Conservation (phyloP, 2,888 invertebrate species). For the Caenorhabditis sp. region DNA sequence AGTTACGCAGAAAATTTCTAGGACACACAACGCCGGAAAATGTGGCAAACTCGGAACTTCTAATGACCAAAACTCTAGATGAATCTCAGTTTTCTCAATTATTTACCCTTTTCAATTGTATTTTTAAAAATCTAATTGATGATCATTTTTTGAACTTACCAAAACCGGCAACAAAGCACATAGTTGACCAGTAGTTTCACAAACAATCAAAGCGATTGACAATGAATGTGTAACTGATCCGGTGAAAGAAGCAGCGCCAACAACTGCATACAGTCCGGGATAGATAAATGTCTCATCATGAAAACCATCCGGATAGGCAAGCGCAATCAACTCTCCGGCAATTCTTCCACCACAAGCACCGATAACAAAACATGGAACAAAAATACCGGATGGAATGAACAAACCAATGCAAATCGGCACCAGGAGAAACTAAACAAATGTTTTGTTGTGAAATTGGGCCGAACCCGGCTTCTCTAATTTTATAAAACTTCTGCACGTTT, state of each 20-base stretch:
- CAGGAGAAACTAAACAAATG: slow-evolving; percentile 42
- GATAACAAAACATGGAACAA: slow-evolving; percentile 91
- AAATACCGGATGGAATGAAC: slow-evolving; percentile 78
- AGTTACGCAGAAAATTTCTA: too few species aligned
- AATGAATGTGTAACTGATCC: slow-evolving; percentile 97
- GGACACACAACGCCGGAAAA: too few species aligned
- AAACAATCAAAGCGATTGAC: slow-evolving; percentile 94
- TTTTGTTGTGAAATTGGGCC: too few species aligned
- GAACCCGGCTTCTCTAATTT: too few species aligned
- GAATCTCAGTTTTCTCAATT: background rate
- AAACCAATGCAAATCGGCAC: slow-evolving; percentile 58
- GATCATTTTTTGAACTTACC: too few species aligned
- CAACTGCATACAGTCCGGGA: slow-evolving; percentile 92
- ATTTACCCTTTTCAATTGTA: too few species aligned
- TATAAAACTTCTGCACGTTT: too few species aligned
- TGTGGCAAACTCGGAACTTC: too few species aligned
- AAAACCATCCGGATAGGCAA: slow-evolving; percentile 89
- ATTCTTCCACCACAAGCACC: slow-evolving; percentile 67
- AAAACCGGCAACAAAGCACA: slow-evolving; percentile 93
- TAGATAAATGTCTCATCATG: slow-evolving; percentile 85
- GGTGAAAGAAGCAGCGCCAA: slow-evolving; percentile 86
- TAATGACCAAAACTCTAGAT: too few species aligned
- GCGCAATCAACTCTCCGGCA: slow-evolving; percentile 79
- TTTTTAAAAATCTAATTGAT: too few species aligned
- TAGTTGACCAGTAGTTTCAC: slow-evolving; percentile 98